phyloP scores from a whole-genome alignment of 2,888 invertebrate genomes.

The Baronia brevicornis region DNA sequence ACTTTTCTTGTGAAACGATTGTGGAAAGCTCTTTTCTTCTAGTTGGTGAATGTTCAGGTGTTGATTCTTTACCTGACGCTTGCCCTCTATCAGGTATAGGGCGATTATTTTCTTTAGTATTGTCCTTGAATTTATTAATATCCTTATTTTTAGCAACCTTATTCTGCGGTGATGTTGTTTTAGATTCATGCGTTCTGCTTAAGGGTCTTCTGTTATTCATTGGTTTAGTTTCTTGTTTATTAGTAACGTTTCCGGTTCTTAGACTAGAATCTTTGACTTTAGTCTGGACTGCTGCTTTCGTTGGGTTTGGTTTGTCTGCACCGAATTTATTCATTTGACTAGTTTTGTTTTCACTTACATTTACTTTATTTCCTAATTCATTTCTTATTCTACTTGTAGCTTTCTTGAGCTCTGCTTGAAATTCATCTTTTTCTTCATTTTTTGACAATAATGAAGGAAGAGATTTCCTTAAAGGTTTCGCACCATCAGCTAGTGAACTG shows the following conservation, averaged over 20 bases:
- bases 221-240: constrained; percentile 34
- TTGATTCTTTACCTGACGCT: constrained; percentile 79
- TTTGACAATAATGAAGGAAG: constrained; percentile 69
- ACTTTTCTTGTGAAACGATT: constrained; percentile 41
- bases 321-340: constrained; percentile 58
- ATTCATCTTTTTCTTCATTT: constrained; percentile 73
- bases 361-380: constrained; percentile 64
- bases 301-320: constrained; percentile 57
- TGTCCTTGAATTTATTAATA: constrained; percentile 38
- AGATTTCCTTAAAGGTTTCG: constrained; percentile 68
- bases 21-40: constrained; percentile 42
- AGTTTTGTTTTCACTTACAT: constrained; percentile 64
- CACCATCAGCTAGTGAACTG: constrained; percentile 45
- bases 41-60: constrained; percentile 76
- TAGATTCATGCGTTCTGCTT: constrained; percentile 46
- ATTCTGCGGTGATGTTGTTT: constrained; percentile 37
- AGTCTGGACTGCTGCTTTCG: constrained; percentile 51
- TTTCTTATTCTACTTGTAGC: constrained; percentile 70
- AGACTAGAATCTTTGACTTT: constrained; percentile 73
- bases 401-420: constrained; percentile 69
- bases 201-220: constrained; percentile 44
- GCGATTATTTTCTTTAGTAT: constrained; percentile 44
- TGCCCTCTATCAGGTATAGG: constrained; percentile 70
- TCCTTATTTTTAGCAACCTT: constrained; percentile 32
- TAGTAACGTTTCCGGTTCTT: constrained; percentile 35